A percentile compares a stretch with the other conserved stretches of the same genome.
Conservation (phyloP, 2,888 invertebrate species). For the Himalopsyche anomala region DNA sequence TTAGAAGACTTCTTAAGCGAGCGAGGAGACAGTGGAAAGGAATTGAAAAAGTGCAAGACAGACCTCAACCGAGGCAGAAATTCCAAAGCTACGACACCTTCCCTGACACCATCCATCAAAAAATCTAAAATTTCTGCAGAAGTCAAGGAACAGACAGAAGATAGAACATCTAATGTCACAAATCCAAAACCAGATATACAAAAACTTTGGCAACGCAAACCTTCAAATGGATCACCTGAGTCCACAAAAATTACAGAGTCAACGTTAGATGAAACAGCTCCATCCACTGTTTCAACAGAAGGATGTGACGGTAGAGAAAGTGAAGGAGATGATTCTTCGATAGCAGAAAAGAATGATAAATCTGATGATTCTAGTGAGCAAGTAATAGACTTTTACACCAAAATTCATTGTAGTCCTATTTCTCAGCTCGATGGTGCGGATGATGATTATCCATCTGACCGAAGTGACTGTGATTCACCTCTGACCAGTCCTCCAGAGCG, state of each 20-base stretch:
- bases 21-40: conserved; percentile 75
- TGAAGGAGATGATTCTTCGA: background rate
- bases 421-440: conserved; percentile 84
- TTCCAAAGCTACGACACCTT: conserved; percentile 73
- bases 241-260: background rate
- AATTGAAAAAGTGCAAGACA: conserved; percentile 81
- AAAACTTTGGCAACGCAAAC: background rate
- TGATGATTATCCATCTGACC: conserved; percentile 79
- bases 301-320: background rate
- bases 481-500: conserved; percentile 72
- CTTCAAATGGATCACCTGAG: background rate
- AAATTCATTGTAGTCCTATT: conserved; percentile 78
- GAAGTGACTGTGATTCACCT: conserved; percentile 74
- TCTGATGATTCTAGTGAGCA: conserved; percentile 74
- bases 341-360: conserved; percentile 69
- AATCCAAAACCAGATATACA: background rate
- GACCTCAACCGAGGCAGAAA: conserved; percentile 77
- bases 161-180: conserved; percentile 63
- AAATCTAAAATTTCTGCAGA: conserved; percentile 65
- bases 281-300: background rate
- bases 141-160: conserved; percentile 7
- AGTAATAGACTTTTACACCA: conserved; percentile 77
- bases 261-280: background rate
- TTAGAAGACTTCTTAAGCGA: conserved; percentile 78
- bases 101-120: conserved; percentile 70